phyloP scores from a whole-genome alignment of 2,888 invertebrate genomes.

The Erebia ligea region DNA sequence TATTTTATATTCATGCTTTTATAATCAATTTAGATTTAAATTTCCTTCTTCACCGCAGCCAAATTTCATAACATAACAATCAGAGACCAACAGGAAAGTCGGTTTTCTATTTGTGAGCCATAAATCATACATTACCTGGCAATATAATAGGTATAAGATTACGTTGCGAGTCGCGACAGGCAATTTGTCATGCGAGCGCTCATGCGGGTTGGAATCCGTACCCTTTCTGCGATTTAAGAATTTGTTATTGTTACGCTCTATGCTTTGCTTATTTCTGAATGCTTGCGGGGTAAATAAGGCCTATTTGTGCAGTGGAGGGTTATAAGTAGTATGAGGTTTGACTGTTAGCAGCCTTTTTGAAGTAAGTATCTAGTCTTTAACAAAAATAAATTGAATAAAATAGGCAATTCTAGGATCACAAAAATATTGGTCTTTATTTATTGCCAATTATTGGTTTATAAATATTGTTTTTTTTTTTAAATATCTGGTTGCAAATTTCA shows the following conservation, averaged over 20 bases:
- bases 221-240: constrained; percentile 65
- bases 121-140: constrained; percentile 80
- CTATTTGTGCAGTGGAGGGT: constrained; percentile 13
- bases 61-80: constrained; percentile 9
- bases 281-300: constrained; percentile 26
- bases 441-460: no score
- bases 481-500: no score
- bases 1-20: neutral
- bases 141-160: constrained; percentile 46
- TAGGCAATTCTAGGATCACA: no score
- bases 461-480: no score
- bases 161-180: constrained; percentile 66
- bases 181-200: constrained; percentile 77
- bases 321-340: constrained; percentile 13
- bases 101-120: constrained; percentile 66
- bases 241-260: constrained; percentile 69
- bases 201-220: constrained; percentile 65
- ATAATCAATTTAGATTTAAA: neutral
- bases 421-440: no score
- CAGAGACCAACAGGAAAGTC: constrained; percentile 31
- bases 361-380: neutral
- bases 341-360: constrained; percentile 2
- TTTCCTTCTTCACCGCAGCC: neutral
- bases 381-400: neutral
- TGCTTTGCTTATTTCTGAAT: constrained; percentile 45